Conservation (phyloP, 2,888 invertebrate genomes). For the Apamea crenata region DNA sequence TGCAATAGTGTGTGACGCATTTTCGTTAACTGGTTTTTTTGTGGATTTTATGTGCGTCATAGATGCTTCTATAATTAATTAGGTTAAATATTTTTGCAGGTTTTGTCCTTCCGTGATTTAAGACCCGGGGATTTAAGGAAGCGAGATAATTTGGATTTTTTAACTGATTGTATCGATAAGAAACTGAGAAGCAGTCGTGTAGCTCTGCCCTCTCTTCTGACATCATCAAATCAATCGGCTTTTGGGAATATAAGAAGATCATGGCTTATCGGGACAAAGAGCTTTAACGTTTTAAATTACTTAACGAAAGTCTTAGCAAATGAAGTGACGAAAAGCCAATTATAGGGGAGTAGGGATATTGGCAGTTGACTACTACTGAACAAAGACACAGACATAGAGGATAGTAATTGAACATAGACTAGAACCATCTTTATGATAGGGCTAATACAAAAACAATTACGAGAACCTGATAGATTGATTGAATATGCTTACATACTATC, state of each 20-base stretch:
- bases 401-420: neutral
- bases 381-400: neutral
- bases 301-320: conserved; percentile 10
- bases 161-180: neutral
- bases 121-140: conserved; percentile 4
- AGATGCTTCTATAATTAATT: conserved; percentile 5
- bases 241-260: neutral
- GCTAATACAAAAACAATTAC: neutral
- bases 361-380: neutral
- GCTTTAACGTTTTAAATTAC: conserved; percentile 19
- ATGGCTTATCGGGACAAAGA: neutral
- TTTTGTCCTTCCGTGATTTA: neutral
- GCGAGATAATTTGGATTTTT: neutral
- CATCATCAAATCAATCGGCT: neutral
- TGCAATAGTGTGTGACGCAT: conserved; percentile 23
- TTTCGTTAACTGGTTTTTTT: conserved; percentile 6
- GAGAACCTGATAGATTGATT: neutral
- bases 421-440: neutral
- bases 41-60: neutral
- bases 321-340: conserved; percentile 36
- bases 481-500: neutral
- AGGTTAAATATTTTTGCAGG: neutral
- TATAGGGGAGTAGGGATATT: neutral
- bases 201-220: neutral
- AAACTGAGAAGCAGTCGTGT: neutral